Evolutionary conservation across 2,797 vertebrate species (phyloP).

Genomic region (Neosilurus hyrtlii): DNA sequence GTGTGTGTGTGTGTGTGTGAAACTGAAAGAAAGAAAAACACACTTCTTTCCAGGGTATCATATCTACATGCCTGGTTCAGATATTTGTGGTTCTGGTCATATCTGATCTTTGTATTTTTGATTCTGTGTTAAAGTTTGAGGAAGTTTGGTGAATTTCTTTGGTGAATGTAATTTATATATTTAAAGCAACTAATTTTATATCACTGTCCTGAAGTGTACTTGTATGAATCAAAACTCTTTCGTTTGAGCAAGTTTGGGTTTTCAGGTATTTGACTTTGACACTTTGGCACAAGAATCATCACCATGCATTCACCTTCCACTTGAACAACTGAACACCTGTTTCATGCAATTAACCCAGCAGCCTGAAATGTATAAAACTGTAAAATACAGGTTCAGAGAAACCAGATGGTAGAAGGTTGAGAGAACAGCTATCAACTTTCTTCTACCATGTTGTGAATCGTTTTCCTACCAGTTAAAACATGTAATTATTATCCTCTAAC

Average conservation of each 20-base stretch:
- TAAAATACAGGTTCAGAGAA: not conserved
- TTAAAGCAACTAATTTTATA: not conserved
- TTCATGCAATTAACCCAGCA: not conserved
- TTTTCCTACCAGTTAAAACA: not conserved
- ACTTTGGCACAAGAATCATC: not conserved
- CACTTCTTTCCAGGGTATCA: conserved; percentile 24
- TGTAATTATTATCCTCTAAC: not conserved
- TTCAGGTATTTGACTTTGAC: not conserved
- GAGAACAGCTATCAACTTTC: not conserved
- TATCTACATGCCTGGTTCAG: conserved; percentile 31
- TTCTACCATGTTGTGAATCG: not conserved
- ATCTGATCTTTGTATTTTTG: conserved; percentile 28
- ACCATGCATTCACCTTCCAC: not conserved
- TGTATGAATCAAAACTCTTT: not conserved
- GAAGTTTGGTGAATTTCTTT: not conserved
- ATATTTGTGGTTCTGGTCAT: not conserved
- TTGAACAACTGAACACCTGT: not conserved
- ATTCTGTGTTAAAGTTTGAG: not conserved
- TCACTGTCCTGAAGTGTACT: not conserved
- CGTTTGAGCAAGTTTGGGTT: not conserved
- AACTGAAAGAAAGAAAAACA: conserved; percentile 15
- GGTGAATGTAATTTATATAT: not conserved
- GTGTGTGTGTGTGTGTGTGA: no score
- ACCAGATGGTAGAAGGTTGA: not conserved
- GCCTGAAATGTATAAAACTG: not conserved